phyloP scores from a whole-genome alignment of 2,797 vertebrate species.

The Siniperca obscura region DNA sequence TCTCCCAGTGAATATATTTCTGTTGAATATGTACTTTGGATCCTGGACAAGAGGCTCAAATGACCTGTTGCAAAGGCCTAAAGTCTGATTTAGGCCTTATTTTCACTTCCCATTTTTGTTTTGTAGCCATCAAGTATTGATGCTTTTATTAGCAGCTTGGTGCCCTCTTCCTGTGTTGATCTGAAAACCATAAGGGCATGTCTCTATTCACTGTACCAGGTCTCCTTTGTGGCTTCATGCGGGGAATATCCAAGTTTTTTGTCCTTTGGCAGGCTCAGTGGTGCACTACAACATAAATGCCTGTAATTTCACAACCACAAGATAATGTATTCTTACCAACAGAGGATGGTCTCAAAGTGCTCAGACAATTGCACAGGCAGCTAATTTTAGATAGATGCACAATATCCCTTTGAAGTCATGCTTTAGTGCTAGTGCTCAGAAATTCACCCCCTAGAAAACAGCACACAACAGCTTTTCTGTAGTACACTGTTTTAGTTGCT shows the following conservation, averaged over 20 bases:
- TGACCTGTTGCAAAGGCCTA: conserved; percentile 66
- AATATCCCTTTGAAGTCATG: conserved; percentile 78
- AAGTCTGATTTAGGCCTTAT: conserved; percentile 44
- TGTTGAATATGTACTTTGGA: conserved; percentile 73
- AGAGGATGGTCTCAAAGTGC: conserved; percentile 74
- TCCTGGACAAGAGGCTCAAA: conserved; percentile 59
- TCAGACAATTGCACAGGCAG: conserved; percentile 72
- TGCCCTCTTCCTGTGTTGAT: conserved; percentile 70
- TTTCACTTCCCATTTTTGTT: conserved; percentile 43
- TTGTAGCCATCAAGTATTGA: conserved; percentile 41
- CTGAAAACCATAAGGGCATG: conserved; percentile 69
- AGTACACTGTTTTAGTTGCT: conserved; percentile 58
- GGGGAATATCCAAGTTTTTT: conserved; percentile 49
- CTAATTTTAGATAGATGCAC: conserved; percentile 77
- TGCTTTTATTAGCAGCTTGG: conserved; percentile 52
- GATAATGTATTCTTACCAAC: conserved; percentile 77
- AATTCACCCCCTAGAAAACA: conserved; percentile 49
- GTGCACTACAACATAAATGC: conserved; percentile 66
- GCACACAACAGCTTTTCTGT: conserved; percentile 50
- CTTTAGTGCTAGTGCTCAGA: conserved; percentile 58
- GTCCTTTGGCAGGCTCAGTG: conserved; percentile 53
- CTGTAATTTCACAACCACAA: conserved; percentile 73
- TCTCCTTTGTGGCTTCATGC: conserved; percentile 59
- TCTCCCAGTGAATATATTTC: conserved; percentile 69
- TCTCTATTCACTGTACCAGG: conserved; percentile 56